A percentile compares a stretch with the other conserved stretches of the same genome.
These are phyloP conservation scores for Stigmatopora argus DNA, from an alignment of 2,113 vertebrate species.

Conservation along the genomic window DNA sequence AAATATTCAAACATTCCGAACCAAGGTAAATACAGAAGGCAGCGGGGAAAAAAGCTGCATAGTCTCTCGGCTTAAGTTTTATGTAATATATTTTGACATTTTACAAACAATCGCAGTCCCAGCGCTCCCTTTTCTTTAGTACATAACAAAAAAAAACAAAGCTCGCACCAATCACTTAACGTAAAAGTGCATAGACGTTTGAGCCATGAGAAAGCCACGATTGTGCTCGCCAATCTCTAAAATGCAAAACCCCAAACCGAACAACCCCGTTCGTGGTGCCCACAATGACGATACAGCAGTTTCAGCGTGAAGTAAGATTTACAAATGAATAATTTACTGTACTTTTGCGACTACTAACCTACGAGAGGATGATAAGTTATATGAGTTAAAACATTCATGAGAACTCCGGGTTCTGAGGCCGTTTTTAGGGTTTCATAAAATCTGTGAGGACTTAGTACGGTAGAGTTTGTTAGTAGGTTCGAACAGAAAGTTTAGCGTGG, in stretches of 20 bases:
- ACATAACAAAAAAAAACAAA: conserved; percentile 10
- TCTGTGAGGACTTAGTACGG: background rate
- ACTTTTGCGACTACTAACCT: too few species aligned
- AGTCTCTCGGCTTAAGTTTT: background rate
- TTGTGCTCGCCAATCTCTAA: conserved; percentile 58
- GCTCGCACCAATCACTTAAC: conserved; percentile 36
- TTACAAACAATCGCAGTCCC: background rate
- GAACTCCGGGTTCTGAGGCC: background rate
- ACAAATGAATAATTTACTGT: conserved; percentile 64
- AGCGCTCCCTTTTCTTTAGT: background rate
- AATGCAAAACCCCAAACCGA: conserved; percentile 27
- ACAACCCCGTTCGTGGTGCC: conserved; percentile 29
- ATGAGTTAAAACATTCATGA: background rate
- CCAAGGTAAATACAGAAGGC: background rate
- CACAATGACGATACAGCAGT: conserved; percentile 75
- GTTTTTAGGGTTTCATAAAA: background rate
- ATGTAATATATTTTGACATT: background rate
- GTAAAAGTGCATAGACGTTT: conserved; percentile 60
- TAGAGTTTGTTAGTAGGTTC: background rate
- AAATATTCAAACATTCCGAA: background rate
- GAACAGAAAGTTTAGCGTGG: background rate
- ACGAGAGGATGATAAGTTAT: too few species aligned
- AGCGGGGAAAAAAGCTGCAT: background rate
- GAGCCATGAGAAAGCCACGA: conserved; percentile 42
- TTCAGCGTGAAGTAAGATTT: conserved; percentile 80